Evolutionary conservation across 2,113 vertebrate species (phyloP), one percentile per base, ranked within the genome.

Genomic region (Neotoma lepida): DNA sequence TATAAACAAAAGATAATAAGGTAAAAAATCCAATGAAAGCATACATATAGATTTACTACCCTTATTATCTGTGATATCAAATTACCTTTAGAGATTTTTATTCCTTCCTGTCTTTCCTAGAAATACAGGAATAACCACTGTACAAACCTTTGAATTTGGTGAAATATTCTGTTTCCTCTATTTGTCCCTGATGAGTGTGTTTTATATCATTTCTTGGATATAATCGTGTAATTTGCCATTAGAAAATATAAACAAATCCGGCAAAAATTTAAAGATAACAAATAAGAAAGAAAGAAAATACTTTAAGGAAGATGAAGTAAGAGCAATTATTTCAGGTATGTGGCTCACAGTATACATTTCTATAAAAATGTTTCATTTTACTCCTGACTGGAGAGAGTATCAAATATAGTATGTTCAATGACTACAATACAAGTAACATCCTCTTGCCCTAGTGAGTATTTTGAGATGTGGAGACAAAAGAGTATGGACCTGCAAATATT

Each of bases 241-340:
- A 81, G 2, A 58, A 84, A 66, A 81, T 77, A 95, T 81, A 33
- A 93, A 49, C n/a, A 35, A 68, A 4, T 63, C 24, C 86, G 39
- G 6, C 64, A 6, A 89, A 24, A 51, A 73, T 95, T 93, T 92
- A 54, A 93, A 89, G 86, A 76, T 91, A 94, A 73, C 9, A 54
- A 30, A 44, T 44, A 63, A 44, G 13, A 78, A 22, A 4, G 2
- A 81, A 81, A 20, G 54, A 92, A 35, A 80, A 80, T 76, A 64
- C 24, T 41, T 88, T 88, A 81, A 64, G 46, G 88, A 80, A 73
- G 13, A 80, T 58, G 24, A 93, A 46, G 17, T 54, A 78, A 41
- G 17, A 85, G 10, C 81, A 85, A 85, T 89, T 80, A 44, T 56
- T 91, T 80, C 77, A 93, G 22, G 88, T 15, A 39, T 71, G 1